Conservation (phyloP, 1,140 invertebrate genomes). For the Caerostris extrusa region DNA sequence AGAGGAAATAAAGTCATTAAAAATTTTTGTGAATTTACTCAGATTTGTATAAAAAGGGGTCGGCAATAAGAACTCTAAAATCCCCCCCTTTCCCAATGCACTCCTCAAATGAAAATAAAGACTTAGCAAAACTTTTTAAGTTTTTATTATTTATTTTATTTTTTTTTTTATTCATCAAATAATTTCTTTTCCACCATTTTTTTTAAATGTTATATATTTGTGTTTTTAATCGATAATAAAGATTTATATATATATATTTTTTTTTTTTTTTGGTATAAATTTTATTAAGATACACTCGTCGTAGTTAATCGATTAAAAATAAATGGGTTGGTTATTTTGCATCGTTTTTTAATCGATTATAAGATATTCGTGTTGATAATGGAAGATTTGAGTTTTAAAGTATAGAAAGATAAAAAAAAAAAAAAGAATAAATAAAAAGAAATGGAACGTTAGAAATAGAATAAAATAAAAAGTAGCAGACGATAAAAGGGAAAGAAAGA, state of each 20-base stretch:
- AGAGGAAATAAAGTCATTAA: slow-evolving; percentile 64
- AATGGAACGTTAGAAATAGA: background rate
- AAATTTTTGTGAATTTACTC: slow-evolving; percentile 70
- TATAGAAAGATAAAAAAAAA: background rate
- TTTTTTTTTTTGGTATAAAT: background rate
- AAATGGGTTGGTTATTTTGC: slow-evolving; percentile 74
- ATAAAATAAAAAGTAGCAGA: slow-evolving; percentile 9
- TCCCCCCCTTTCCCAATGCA: background rate
- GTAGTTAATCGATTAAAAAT: slow-evolving; percentile 72
- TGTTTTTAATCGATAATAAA: slow-evolving; percentile 72
- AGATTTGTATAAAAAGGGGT: slow-evolving; percentile 50
- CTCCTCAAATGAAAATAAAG: slow-evolving; percentile 62
- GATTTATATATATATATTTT: too few relatives aligned
- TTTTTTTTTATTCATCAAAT: slow-evolving; percentile 51
- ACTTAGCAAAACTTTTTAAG: slow-evolving; percentile 67
- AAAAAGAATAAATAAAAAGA: slow-evolving; percentile 26
- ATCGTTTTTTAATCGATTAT: slow-evolving; percentile 73
- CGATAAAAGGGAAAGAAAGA: background rate
- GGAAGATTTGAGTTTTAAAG: slow-evolving; percentile 27
- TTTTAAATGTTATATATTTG: slow-evolving; percentile 66
- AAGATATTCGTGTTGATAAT: slow-evolving; percentile 72
- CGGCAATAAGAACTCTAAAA: background rate
- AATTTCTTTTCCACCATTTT: slow-evolving; percentile 11
- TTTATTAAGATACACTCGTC: background rate
- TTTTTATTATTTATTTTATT: slow-evolving; percentile 47